A percentile compares a stretch with the other conserved stretches of the same genome.
Conservation (phyloP, 2,888 invertebrate species). For the Dichetophora obliterata region DNA sequence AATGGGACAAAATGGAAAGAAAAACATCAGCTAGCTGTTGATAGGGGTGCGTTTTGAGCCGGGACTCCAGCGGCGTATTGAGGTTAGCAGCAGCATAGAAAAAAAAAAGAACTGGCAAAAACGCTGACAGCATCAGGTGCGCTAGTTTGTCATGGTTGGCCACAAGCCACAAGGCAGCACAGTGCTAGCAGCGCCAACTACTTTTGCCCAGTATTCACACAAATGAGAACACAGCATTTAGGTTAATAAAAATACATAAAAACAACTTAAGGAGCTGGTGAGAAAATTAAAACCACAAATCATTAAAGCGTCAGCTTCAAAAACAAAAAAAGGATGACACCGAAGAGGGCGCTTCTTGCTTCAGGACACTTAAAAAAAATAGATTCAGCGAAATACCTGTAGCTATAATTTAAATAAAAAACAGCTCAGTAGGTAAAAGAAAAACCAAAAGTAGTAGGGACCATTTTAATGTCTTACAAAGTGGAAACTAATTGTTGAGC, state of each 20-base stretch:
- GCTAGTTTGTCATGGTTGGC: slow-evolving; percentile 22
- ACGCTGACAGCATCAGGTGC: slow-evolving; percentile 26
- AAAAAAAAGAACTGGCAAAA: slow-evolving; percentile 7
- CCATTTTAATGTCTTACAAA: slow-evolving; percentile 6
- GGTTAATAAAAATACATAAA: not conserved
- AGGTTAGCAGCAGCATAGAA: not conserved
- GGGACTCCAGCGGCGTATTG: not conserved
- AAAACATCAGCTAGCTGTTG: not conserved
- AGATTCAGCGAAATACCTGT: not conserved
- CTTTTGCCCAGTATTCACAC: not conserved
- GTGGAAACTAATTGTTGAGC: slow-evolving; percentile 25
- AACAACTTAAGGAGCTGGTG: not conserved
- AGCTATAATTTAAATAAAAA: not conserved
- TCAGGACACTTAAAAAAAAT: not conserved
- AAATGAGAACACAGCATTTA: not conserved
- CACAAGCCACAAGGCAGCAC: not conserved
- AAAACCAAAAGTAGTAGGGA: not conserved
- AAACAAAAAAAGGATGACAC: not conserved
- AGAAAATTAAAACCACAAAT: slow-evolving; percentile 9
- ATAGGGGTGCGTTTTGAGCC: slow-evolving; percentile 6
- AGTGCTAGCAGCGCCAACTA: not conserved
- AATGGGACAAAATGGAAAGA: not conserved
- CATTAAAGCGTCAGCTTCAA: not conserved
- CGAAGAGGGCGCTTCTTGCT: not conserved
- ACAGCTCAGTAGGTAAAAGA: not conserved